Evolutionary conservation across 2,797 vertebrate genomes (phyloP), one percentile per base, ranked within the genome.

Genomic region (Calcarius lapponicus): DNA sequence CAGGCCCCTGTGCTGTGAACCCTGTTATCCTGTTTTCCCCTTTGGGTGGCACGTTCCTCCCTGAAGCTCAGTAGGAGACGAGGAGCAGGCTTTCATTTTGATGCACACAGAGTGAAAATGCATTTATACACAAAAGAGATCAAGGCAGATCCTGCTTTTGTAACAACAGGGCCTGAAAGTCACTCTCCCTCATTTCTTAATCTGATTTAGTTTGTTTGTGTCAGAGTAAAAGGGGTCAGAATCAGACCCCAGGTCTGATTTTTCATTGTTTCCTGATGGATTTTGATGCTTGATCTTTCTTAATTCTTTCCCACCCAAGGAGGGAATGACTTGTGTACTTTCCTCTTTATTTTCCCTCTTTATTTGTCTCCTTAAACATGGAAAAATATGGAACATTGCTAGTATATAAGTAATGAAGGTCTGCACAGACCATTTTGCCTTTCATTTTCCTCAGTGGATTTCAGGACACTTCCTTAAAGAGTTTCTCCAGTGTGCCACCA

Each of bases 31-130:
- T 57, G 60, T 86, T 92, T 95, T 91, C 73, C 81, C 92, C 87
- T 83, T 88, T 96, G 85, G 87, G 87, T 97, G 73, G 87, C 92
- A 93, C 13, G 1, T 81, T 92, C 92, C 80, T 88, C 66, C 91
- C 91, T 18, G 34, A 69, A 94, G 80, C 65, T 80, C 58, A 7
- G 60, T 9, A 6, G n/a, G 70, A 95, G 90, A 65, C 0, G 1
- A 71, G 67, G 88, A 87, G 17, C 64, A 58, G 80, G 47, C 42
- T 88, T 92, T 86, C 76, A 42, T 84, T 86, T 69, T 53, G 62
- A 83, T 69, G 53, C 65, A 24, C 47, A 13, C 43, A 1, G 58
- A 93, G 56, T 19, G 67, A 79, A 90, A 90, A 94, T 31, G 74
- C 25, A 9, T 80, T 92, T 67, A 16, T 60, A 28, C 7, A 78